Base-by-base conservation (phyloP, 2,797 vertebrate genomes). In the Typhlichthys eigenmanni region DNA sequence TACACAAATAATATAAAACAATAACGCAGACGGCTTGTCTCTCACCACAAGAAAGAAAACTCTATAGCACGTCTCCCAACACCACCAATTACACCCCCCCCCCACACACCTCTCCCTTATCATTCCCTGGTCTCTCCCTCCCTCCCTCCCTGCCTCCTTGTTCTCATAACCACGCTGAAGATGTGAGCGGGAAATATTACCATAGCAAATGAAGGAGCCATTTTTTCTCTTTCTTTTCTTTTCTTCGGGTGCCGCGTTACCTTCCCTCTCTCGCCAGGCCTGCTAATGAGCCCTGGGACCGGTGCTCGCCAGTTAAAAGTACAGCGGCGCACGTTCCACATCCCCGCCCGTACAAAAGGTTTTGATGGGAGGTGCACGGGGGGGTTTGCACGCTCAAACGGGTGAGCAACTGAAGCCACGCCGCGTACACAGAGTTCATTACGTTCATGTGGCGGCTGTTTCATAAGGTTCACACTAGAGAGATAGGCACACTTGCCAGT, bases 121-220 rank as follows among this genome's bases (percentile, higher is more conserved):
- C 60, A 45, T 29, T 47, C 69, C 65, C 58, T 19, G 59, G 54
- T 47, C 49, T 68, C 64, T 61, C 62, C 45, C 56, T 76, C 62
- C 53, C 52, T 71, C 78, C 74, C 69, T 78, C 59, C 47, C 58
- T 60, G 75, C 75, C 79, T 57, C 72, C 81, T 79, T 83, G 80
- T 81, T 88, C 86, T 85, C 81, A 88, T 83, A 81, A 74, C 80
- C 80, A 74, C 61, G 55, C 48, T 61, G 81, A 84, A 81, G 83
- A 88, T 89, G 89, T 91, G 85, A 90, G 81, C 66, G 63, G 89
- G 82, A 90, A 89, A 89, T 89, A 91, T 91, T 91, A 90, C 76
- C 89, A 91, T 90, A 91, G 76, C 75, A 90, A 90, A 90, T 89
- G 87, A 90, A 90, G 87, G 83, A 71, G 74, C 81, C 78, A 76